Evolutionary conservation across 2,888 invertebrate species (phyloP).

Genomic region (Meandrusa payeni): DNA sequence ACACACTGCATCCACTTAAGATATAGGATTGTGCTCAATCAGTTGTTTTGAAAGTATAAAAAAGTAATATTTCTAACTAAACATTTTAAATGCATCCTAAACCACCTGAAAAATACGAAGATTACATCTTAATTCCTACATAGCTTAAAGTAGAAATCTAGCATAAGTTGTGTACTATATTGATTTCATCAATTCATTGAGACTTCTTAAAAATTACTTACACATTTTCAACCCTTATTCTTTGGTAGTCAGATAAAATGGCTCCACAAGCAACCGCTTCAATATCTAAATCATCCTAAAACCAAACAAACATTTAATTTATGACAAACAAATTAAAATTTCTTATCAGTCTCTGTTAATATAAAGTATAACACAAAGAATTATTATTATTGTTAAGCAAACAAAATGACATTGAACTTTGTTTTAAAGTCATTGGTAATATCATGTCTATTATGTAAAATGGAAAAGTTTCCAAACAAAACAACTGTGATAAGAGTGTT

Average conservation of each 20-base stretch:
- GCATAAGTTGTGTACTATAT: neutral
- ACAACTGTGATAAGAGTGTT: slow-evolving; percentile 4
- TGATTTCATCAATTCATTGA: neutral
- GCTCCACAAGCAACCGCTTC: slow-evolving; percentile 99
- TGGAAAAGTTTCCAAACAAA: slow-evolving; percentile 9
- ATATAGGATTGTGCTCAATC: no score
- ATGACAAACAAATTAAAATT: neutral
- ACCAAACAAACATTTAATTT: slow-evolving; percentile 35
- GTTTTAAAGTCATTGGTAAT: slow-evolving; percentile 15
- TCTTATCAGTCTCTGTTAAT: slow-evolving; percentile 4
- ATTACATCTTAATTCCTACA: no score
- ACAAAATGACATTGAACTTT: slow-evolving; percentile 14
- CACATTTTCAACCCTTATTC: slow-evolving; percentile 98
- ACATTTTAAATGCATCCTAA: no score
- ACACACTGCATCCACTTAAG: no score
- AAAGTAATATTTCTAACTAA: no score
- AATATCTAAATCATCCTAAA: slow-evolving; percentile 85
- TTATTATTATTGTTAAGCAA: neutral
- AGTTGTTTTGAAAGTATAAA: no score
- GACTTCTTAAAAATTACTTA: slow-evolving; percentile 79
- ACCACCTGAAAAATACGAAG: no score
- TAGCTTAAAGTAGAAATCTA: neutral
- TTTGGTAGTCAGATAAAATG: slow-evolving; percentile 98
- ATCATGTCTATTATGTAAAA: slow-evolving; percentile 1
- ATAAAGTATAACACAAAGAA: slow-evolving; percentile 7